Evolutionary conservation across 2,888 invertebrate genomes (phyloP), one percentile per base, ranked within the genome.

Genomic region (Sussaba pulchella): DNA sequence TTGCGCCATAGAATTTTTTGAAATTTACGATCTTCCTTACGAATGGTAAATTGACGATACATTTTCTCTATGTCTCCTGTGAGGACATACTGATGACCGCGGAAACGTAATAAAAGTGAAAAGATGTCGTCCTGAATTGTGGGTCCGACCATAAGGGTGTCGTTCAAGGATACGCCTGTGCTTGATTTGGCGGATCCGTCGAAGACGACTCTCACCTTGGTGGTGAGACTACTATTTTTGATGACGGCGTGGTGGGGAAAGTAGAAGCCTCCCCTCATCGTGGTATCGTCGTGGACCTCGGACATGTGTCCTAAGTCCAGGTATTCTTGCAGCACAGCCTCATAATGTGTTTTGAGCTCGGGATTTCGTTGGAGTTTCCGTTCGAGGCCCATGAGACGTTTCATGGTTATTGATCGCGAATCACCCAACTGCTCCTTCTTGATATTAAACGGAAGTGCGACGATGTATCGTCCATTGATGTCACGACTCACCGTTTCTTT

Each of bases 51-150:
- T 54, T 86, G 85, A 0, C 88, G 78, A 41, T 87, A 91, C 87
- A 88, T 89, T 72, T 89, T 87, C 0, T 81, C 85, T 17, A 91
- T 83, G 67, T 90, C 89, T 0, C 84, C 87, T 0, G 82, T 84
- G 0, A 89, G 9, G 0, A 85, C 86, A 9, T 85, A 81, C 0
- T 6, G 12, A 26, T 85, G 70, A 0, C 57, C 45, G 0, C 88
- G 69, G 45, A 87, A 88, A 10, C 85, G 67, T 0, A 86, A 2
- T 0, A 90, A 10, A 0, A 86, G 52, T 1, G 78, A 14, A 5
- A 85, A 59, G 0, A 88, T 19, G 5, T 86, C 82, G 0, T 84
- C 82, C 36, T 88, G 86, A 1, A 87, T 59, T 0, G 76, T 81
- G 0, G 87, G 86, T 0, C 88, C 89, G 1, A 84, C 80, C 14